Evolutionary conservation across 2,888 invertebrate genomes (phyloP).

Genomic region (Amorpha juglandis): DNA sequence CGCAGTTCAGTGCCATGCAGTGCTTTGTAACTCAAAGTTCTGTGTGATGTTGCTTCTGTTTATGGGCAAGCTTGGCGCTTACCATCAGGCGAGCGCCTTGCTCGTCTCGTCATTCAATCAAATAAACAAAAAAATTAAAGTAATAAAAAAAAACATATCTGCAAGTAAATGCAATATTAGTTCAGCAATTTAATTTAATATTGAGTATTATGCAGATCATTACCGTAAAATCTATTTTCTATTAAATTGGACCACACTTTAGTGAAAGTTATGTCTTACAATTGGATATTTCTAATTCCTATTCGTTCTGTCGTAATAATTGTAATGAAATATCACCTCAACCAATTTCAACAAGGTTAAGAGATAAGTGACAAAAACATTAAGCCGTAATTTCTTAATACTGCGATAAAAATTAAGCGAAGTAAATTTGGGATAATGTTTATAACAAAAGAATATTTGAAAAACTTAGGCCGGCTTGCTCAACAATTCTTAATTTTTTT

Average conservation of each 20-base stretch:
- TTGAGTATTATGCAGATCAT: not conserved
- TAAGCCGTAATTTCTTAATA: conserved; percentile 5
- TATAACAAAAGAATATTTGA: not conserved
- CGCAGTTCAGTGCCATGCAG: too few relatives aligned
- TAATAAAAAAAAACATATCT: too few relatives aligned
- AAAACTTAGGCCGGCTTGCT: too few relatives aligned
- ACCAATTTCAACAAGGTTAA: not conserved
- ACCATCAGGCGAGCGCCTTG: too few relatives aligned
- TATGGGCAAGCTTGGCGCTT: too few relatives aligned
- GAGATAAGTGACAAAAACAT: not conserved
- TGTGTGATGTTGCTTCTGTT: too few relatives aligned
- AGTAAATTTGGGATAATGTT: not conserved
- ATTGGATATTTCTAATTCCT: not conserved
- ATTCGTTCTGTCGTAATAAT: not conserved
- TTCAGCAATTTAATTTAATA: too few relatives aligned
- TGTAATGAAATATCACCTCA: not conserved
- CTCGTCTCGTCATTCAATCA: too few relatives aligned
- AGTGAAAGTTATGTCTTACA: not conserved
- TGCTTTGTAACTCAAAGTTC: too few relatives aligned
- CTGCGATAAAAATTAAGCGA: not conserved
- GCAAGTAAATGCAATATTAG: too few relatives aligned
- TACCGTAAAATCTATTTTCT: not conserved
- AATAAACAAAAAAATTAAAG: too few relatives aligned
- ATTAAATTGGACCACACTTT: not conserved
- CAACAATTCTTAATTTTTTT: too few relatives aligned